Evolutionary conservation across 2,113 vertebrate genomes (phyloP), one percentile per base, ranked within the genome.

Genomic region (Heptranchias perlo): DNA sequence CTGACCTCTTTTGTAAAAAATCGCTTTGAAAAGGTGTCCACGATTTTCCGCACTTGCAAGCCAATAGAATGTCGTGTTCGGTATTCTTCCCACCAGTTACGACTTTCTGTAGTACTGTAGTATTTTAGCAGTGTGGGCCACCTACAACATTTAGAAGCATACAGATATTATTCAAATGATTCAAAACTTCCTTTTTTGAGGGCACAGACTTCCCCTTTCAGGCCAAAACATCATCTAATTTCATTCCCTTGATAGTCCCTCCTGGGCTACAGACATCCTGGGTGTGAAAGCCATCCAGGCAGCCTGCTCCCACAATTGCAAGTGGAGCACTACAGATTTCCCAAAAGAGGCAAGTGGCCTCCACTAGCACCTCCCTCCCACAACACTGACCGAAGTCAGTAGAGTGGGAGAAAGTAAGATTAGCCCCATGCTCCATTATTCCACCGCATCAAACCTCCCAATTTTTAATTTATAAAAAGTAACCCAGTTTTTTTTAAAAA

Each of bases 1-100:
- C 99, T 99, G 97, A 99, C 99, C 0, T 99, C 99, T 96, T 99
- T 99, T 28, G 98, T 98, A 97, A 99, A 99, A 97, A 99, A 99
- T 96, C 98, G 98, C 97, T 99, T 99, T 47, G 99, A 99, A 97
- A 99, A 99, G 0, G 98, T 99, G 94, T 98, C 98, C 64, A 99
- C 98, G 0, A 99, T 99, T 96, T 98, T 98, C 96, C 98, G 97
- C 73, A 99, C 99, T 87, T 99, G 98, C 69, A 99, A 97, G 0
- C 99, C 99, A 1, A 99, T 99, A 87, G 97, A 97, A 44, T 99
- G 98, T 31, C 99, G 98, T 0, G 98, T 98, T 97, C 98, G 98
- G 98, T 99, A 99, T 67, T 99, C 99, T 89, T 98, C 98, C 96
- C 98, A 97, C 99, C 99, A 99, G 97, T 99, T 99, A 73, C 98